Evolutionary conservation across 2,888 invertebrate species (phyloP).

Genomic region (Onthophagus sagittarius): DNA sequence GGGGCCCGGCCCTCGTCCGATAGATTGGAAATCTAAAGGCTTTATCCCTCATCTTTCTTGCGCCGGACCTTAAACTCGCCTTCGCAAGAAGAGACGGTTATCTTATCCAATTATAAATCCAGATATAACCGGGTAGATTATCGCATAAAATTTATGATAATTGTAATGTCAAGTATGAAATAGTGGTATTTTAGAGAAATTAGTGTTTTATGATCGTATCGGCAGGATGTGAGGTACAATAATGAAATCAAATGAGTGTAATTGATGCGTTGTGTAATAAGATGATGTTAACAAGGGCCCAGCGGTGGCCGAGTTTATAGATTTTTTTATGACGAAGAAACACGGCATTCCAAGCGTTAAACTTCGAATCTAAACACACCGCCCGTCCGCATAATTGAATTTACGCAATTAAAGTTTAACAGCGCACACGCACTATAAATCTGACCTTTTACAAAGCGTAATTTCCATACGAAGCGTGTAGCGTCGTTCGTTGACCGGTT

Average conservation of each 20-base stretch:
- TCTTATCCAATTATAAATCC: neutral
- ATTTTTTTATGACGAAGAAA: neutral
- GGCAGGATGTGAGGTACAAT: too few species aligned
- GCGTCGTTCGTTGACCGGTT: neutral
- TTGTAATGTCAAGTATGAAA: neutral
- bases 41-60: neutral
- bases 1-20: neutral
- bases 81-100: neutral
- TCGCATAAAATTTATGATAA: neutral
- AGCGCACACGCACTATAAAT: neutral
- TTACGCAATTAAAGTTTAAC: neutral
- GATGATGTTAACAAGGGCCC: neutral
- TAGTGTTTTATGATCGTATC: too few species aligned
- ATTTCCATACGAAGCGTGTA: neutral
- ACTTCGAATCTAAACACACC: neutral
- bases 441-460: neutral
- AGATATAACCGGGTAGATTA: neutral
- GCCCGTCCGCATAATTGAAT: neutral
- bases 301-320: neutral
- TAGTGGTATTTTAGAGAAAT: too few species aligned
- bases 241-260: too few species aligned
- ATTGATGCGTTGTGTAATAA: neutral
- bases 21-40: neutral
- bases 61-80: neutral
- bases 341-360: neutral